phyloP scores from a whole-genome alignment of 2,113 vertebrate species.

The Cinclus cinclus region DNA sequence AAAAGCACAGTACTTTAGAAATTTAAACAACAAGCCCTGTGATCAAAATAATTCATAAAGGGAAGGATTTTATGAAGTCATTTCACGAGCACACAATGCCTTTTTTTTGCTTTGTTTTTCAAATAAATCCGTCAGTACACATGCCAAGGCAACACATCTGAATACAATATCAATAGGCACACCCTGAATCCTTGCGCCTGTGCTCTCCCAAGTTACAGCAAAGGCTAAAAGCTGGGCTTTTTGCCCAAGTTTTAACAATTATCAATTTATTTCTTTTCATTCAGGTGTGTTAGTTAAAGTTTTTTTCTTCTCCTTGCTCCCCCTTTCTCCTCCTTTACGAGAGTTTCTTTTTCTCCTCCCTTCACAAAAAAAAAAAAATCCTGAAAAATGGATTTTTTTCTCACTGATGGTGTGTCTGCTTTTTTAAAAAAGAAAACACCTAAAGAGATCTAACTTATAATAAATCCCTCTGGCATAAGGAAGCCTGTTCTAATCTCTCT shows the following conservation, averaged over 20 bases:
- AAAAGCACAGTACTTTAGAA: constrained; percentile 72
- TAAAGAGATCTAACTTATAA: constrained; percentile 66
- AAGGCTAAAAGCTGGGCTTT: constrained; percentile 50
- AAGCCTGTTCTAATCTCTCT: constrained; percentile 73
- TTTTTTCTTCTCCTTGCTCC: background rate
- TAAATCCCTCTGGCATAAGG: constrained; percentile 68
- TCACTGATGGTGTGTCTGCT: background rate
- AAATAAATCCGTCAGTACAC: constrained; percentile 80
- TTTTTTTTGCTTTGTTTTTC: constrained; percentile 79
- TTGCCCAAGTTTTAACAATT: constrained; percentile 47
- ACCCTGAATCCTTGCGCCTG: constrained; percentile 71
- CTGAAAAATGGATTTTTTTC: constrained; percentile 54
- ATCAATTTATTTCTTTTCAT: background rate
- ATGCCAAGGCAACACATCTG: constrained; percentile 82
- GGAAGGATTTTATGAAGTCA: constrained; percentile 82
- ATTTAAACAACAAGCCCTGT: constrained; percentile 79
- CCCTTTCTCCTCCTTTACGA: background rate
- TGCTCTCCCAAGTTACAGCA: constrained; percentile 65
- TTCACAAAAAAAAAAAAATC: background rate
- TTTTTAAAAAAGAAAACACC: constrained; percentile 40
- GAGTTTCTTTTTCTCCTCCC: background rate
- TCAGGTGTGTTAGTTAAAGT: background rate
- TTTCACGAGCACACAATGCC: constrained; percentile 79
- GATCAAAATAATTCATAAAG: constrained; percentile 85
- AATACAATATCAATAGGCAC: constrained; percentile 83